phyloP scores from a whole-genome alignment of 2,888 invertebrate species.

The Philereme transversata region DNA sequence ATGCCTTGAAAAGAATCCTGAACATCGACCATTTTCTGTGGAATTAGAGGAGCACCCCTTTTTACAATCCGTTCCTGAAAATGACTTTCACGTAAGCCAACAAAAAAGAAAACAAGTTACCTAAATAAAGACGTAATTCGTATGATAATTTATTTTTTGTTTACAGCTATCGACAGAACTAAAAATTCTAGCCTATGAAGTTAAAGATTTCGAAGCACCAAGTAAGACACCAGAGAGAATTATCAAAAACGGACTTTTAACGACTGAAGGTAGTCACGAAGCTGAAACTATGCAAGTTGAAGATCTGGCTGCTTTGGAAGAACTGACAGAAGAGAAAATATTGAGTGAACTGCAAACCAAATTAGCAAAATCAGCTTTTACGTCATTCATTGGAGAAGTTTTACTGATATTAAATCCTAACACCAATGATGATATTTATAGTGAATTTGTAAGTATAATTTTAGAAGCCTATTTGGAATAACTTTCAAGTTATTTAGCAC shows the following conservation, averaged over 20 bases:
- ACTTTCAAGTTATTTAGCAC: neutral
- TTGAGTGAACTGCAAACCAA: constrained; percentile 88
- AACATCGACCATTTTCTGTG: constrained; percentile 91
- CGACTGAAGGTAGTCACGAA: constrained; percentile 79
- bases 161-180: constrained; percentile 88
- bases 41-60: constrained; percentile 95
- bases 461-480: neutral
- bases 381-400: constrained; percentile 92
- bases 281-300: constrained; percentile 91
- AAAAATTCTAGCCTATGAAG: constrained; percentile 82
- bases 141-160: neutral
- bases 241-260: constrained; percentile 75
- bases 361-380: constrained; percentile 86
- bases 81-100: constrained; percentile 88
- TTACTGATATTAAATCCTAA: constrained; percentile 92
- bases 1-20: constrained; percentile 93
- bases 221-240: constrained; percentile 75
- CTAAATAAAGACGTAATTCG: too few relatives aligned
- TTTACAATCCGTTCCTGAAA: constrained; percentile 89
- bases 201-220: constrained; percentile 64
- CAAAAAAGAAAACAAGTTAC: neutral
- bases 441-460: constrained; percentile 84
- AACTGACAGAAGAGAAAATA: constrained; percentile 88
- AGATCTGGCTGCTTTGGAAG: constrained; percentile 91
- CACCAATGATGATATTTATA: constrained; percentile 88